These are phyloP conservation scores for Cylindroiulus punctatus DNA, from an alignment of 2,888 invertebrate genomes.

Conservation along the genomic window DNA sequence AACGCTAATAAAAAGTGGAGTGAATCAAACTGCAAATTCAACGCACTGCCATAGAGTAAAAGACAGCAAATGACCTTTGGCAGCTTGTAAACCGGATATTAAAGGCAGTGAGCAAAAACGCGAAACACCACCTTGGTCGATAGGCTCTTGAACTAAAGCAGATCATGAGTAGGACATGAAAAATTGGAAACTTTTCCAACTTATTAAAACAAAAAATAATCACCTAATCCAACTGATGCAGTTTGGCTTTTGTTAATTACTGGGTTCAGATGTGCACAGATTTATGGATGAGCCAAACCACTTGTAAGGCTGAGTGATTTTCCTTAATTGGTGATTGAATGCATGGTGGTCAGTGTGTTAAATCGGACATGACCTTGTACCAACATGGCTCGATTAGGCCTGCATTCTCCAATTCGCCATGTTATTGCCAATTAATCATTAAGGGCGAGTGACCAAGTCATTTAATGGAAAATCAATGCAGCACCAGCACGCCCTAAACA, in stretches of 20 bases:
- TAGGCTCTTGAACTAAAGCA: too few relatives aligned
- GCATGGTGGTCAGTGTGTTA: neutral
- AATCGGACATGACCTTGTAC: neutral
- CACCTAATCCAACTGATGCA: neutral
- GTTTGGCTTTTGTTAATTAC: neutral
- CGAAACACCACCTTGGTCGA: neutral
- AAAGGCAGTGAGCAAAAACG: too few relatives aligned
- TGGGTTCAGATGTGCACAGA: neutral
- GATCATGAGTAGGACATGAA: too few relatives aligned
- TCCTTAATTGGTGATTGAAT: neutral
- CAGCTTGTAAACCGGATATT: too few relatives aligned
- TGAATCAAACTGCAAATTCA: neutral
- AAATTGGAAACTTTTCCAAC: too few relatives aligned
- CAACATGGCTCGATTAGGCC: neutral
- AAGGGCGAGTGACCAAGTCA: too few relatives aligned
- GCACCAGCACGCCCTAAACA: too few relatives aligned
- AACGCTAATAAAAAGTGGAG: neutral
- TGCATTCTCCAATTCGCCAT: too few relatives aligned
- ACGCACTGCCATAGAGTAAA: too few relatives aligned
- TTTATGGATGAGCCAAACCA: neutral
- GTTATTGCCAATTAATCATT: too few relatives aligned
- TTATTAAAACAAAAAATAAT: neutral
- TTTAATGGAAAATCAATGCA: too few relatives aligned
- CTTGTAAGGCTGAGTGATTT: slow-evolving; percentile 7
- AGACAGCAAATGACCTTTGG: too few relatives aligned